Percentiles rank a stretch among this genome's conserved stretches.
Conservation (phyloP, 2,797 vertebrate species). For the Sebastiscus albofasciatus region DNA sequence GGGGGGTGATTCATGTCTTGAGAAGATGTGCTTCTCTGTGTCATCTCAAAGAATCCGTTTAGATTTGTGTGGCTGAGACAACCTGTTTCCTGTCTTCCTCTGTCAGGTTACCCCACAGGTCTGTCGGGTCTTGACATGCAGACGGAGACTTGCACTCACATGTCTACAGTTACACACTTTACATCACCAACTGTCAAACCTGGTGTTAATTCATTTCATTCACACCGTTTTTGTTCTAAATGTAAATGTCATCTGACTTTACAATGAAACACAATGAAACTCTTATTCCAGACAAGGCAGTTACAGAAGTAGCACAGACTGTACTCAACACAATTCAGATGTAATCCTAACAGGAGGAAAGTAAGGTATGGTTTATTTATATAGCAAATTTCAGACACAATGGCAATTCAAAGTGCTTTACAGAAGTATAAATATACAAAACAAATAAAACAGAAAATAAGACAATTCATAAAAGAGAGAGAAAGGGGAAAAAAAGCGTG, state of each 20-base stretch:
- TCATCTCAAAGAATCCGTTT: constrained; percentile 30
- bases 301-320: background rate
- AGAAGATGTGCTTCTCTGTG: constrained; percentile 1
- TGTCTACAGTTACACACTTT: constrained; percentile 16
- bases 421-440: background rate
- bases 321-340: background rate
- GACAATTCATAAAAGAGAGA: background rate
- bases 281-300: background rate
- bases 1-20: constrained; percentile 16
- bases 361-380: background rate
- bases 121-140: constrained; percentile 42
- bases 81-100: constrained; percentile 54
- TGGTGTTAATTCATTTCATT: constrained; percentile 6
- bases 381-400: background rate
- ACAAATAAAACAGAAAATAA: background rate
- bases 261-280: background rate
- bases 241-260: background rate
- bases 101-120: constrained; percentile 45
- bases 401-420: too few relatives aligned
- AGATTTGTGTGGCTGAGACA: constrained; percentile 38
- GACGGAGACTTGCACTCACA: constrained; percentile 34
- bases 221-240: background rate
- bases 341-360: background rate
- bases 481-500: background rate
- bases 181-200: constrained; percentile 39